Conservation (phyloP, 2,888 invertebrate species). For the Eilema griseolum region DNA sequence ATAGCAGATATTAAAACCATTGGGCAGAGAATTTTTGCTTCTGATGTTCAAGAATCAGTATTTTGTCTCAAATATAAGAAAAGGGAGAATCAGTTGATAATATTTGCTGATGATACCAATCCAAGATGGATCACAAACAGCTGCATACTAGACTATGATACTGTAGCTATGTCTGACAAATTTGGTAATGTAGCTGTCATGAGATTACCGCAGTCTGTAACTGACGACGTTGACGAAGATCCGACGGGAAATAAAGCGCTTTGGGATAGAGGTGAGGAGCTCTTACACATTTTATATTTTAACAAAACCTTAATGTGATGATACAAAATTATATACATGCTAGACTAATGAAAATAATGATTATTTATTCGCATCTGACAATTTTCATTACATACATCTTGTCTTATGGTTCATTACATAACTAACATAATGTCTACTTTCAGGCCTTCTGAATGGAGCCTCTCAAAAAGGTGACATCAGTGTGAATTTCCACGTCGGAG, state of each 20-base stretch:
- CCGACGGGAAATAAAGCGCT: conserved; percentile 99
- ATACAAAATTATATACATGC: conserved; percentile 83
- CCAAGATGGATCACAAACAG: conserved; percentile 98
- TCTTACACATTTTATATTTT: background rate
- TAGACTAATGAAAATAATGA: conserved; percentile 86
- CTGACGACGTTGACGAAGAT: conserved; percentile 99
- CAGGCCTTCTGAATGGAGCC: conserved; percentile 97
- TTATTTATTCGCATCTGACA: conserved; percentile 70
- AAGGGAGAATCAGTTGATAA: conserved; percentile 98
- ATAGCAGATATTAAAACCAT: conserved; percentile 97
- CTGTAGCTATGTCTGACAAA: conserved; percentile 98
- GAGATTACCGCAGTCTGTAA: conserved; percentile 95
- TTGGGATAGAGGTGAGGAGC: conserved; percentile 92
- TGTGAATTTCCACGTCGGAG: conserved; percentile 98
- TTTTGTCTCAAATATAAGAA: conserved; percentile 98
- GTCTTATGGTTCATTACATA: background rate
- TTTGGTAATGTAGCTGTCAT: conserved; percentile 98
- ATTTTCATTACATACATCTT: background rate
- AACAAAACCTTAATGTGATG: conserved; percentile 62
- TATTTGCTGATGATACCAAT: conserved; percentile 99
- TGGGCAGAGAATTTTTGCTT: conserved; percentile 97
- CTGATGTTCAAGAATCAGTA: conserved; percentile 98
- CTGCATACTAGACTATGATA: conserved; percentile 97
- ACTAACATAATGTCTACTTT: conserved; percentile 29
- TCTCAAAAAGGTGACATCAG: conserved; percentile 98